Conservation (phyloP, 1,140 invertebrate genomes). For the Zaprionus taronus region DNA sequence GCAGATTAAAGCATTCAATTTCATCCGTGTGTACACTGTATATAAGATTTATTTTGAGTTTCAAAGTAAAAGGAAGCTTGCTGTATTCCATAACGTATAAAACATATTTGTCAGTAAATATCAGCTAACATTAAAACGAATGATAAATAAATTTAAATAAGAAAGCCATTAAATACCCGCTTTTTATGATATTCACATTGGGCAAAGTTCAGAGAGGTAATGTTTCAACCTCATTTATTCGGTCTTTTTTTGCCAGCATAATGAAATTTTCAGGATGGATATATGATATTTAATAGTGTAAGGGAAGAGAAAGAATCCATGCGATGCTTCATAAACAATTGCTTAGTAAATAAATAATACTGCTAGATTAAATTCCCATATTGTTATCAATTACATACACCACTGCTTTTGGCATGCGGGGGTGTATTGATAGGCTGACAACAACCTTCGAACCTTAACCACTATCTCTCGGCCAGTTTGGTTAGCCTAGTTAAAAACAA, state of each 20-base stretch:
- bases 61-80: neutral
- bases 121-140: neutral
- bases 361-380: neutral
- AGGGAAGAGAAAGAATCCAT: neutral
- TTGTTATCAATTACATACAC: neutral
- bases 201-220: neutral
- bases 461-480: neutral
- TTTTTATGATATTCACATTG: neutral
- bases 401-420: neutral
- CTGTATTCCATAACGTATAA: neutral
- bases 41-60: neutral
- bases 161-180: neutral
- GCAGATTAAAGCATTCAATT: neutral
- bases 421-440: neutral
- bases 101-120: neutral
- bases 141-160: neutral
- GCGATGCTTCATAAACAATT: neutral
- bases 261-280: neutral
- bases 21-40: neutral
- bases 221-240: no score
- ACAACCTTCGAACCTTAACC: constrained; percentile 13
- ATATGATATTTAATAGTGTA: neutral
- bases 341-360: neutral
- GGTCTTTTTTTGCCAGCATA: no score
- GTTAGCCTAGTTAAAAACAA: constrained; percentile 36